Evolutionary conservation across 1,140 invertebrate species (phyloP), one percentile per base, ranked within the genome.

Genomic region (Zaprionus gabonicus): DNA sequence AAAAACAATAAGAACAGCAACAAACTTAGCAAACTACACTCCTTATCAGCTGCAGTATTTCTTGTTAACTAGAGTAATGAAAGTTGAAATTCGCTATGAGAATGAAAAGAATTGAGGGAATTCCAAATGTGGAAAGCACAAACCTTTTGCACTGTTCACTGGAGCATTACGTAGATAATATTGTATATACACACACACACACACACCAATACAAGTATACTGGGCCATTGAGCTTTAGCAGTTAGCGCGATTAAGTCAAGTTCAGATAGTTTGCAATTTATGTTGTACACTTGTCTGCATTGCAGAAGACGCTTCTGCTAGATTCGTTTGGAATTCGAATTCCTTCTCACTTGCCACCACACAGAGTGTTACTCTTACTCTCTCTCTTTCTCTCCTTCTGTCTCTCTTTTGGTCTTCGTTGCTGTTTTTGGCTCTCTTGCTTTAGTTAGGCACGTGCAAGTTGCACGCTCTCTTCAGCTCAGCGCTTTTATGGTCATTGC

Each of bases 121-220:
- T 36, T 81, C 80, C 69, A 82, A 74, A 78, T 70, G 80, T 72
- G 53, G 53, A 68, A 64, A 17, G 15, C 38, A 17, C 34, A 51
- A 41, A 17, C 53, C 70, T 81, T 79, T 79, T 1, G 23, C 76
- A 65, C 69, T 82, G 66, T 59, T 51, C 63, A 71, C 76, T 72
- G 71, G 46, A 85, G 82, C 82, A 76, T 85, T 72, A 81, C 69
- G 46, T 72, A 64, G 71, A 86, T 81, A 78, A 71, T 10, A 27
- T 41, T 36, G 6, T 55, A 55, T 56, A 56, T 12, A 28, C n/a
- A 41, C 31, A 69, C 25, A 31, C 1, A 34, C 51, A 46, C 12
- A 20, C 34, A 70, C 0, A 59, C 1, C 5, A 1, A 36, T 15
- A n/a, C n/a, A n/a, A n/a, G n/a, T n/a, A 56, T 25, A 38, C 41